Evolutionary conservation across 2,113 vertebrate species (phyloP).

Genomic region (Okapia johnstoni): DNA sequence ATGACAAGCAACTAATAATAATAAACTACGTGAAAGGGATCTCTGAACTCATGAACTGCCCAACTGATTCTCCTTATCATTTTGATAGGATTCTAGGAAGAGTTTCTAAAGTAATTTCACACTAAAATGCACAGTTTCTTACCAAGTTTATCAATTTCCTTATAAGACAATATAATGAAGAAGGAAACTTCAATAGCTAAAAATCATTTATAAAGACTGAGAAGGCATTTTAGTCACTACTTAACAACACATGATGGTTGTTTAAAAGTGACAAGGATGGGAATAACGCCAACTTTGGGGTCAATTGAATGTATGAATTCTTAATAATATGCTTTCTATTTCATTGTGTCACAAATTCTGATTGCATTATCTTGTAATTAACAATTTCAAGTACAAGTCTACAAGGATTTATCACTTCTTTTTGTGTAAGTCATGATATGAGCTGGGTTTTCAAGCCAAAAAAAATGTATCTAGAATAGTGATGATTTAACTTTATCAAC

Average conservation of each 20-base stretch:
- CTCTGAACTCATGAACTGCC: slow-evolving; percentile 36
- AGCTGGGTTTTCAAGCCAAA: background rate
- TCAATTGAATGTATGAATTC: background rate
- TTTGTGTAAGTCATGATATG: background rate
- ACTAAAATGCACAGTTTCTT: slow-evolving; percentile 49
- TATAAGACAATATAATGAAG: slow-evolving; percentile 35
- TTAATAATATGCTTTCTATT: background rate
- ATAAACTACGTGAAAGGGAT: slow-evolving; percentile 21
- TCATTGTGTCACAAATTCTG: background rate
- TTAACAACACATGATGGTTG: slow-evolving; percentile 10
- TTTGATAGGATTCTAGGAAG: slow-evolving; percentile 28
- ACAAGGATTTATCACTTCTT: background rate
- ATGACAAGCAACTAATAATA: slow-evolving; percentile 31
- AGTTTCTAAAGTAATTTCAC: slow-evolving; percentile 70
- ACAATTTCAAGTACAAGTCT: background rate
- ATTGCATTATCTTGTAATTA: background rate
- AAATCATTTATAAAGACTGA: background rate
- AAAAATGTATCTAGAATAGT: background rate
- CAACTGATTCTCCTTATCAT: slow-evolving; percentile 41
- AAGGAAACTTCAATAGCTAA: slow-evolving; percentile 59
- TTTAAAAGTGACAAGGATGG: background rate
- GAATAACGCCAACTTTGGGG: background rate
- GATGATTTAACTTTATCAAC: background rate
- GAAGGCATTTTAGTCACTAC: slow-evolving; percentile 40
- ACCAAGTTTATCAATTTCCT: slow-evolving; percentile 42